Base-by-base conservation (phyloP, 2,113 vertebrate genomes). In the Canis aureus region DNA sequence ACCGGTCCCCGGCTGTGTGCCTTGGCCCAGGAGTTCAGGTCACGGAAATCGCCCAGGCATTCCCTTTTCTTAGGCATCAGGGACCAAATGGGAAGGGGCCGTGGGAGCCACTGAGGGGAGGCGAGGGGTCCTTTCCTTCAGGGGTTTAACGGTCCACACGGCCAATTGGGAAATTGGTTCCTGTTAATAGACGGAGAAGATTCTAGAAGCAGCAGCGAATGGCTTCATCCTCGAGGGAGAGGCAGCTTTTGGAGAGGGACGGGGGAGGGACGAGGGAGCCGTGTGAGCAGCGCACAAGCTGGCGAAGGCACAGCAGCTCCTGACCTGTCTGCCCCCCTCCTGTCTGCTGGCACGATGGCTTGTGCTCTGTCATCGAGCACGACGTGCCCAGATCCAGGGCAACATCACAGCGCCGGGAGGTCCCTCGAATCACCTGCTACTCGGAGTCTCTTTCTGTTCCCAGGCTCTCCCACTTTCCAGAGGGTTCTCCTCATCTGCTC, bases 291-390 rank as follows among this genome's bases (percentile, higher is more conserved):
- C 0, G 20, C 29, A 32, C 4, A 11, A 71, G 27, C 1, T 0
- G 53, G 2, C 0, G 3, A 2, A 0, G 11, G 2, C 19, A 10
- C 5, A 0, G 3, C 20, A 3, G 35, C 10, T 15, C 83, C 49
- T 8, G 5, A 20, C 49, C 27, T 13, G 69, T 20, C 25, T 23
- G 35, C 10, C 17, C 23, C 51, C 55, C 17, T 43, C 27, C 0
- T 22, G 8, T 15, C 0, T 2, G 2, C 43, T 1, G 22, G 2
- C n/a, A 15, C 22, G 3, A 6, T 0, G 4, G 29, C 4, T 1
- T 13, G 4, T 13, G 4, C 6, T 38, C 67, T 20, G 3, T 22
- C 8, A 0, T 5, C 0, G 3, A 51, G 13, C 1, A 5, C 0
- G 5, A 4, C 0, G 2, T 15, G 74, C 64, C 10, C 0, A 25